Base-by-base conservation (phyloP, 2,888 invertebrate species). In the Tyria jacobaeae region DNA sequence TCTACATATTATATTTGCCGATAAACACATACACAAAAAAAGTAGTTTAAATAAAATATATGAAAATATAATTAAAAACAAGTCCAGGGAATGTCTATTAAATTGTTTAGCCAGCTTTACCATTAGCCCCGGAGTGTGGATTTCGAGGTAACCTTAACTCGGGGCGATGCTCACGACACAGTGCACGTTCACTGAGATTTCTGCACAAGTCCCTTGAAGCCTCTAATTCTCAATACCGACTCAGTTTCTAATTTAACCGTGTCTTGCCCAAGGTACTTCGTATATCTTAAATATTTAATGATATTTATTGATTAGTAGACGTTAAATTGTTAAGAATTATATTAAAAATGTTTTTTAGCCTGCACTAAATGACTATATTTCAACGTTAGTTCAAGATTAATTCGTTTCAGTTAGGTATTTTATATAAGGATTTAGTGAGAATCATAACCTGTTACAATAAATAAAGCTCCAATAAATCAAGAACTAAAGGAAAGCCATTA, bases 211-310 rank as follows among this genome's bases (percentile, higher is more conserved):
- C 54, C 54, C 56, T 17, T 37, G 34, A 55, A 55, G 44, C 55
- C 31, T 27, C 41, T 54, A 71, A 67, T 70, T 68, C 68, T 68
- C 78, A 67, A 65, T 60, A 73, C 66, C 54, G 48, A 54, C 39
- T 70, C 39, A 63, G 73, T 73, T 68, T 66, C 60, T 74, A 69
- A 66, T 66, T 60, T 61, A 67, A 67, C 54, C 27, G 50, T 27
- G 49, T 57, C 52, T 14, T 12, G 34, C 39, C 39, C 47, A 3
- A 47, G 35, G 25, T 17, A 31, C 4, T 57, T 55, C 57, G 60
- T 57, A 67, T 35, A 17, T 47, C 15, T 17, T 24, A 24, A 5
- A 27, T 53, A 12, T 59, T 41, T 41, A 17, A 27, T 27, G 2
- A 24, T 21, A 17, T n/a, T n/a, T n/a, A n/a, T n/a, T n/a, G n/a